Percentiles rank a stretch among this genome's conserved stretches.
Evolutionary conservation across 2,888 invertebrate species (phyloP).

Genomic region (Xylocampa areola): DNA sequence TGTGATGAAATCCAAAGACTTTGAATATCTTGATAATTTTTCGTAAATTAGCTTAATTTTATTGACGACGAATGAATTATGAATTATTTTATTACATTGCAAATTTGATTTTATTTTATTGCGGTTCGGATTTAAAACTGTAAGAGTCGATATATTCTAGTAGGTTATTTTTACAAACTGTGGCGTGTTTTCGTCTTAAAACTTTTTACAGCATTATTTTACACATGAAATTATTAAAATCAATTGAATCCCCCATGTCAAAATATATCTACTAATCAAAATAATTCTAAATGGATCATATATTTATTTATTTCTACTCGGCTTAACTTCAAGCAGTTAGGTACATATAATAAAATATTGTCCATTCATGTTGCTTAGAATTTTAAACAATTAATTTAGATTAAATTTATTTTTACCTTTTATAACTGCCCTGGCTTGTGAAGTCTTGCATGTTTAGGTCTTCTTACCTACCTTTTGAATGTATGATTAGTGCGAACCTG

Average conservation of each 20-base stretch:
- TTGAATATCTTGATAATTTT: too few species aligned
- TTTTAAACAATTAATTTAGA: not conserved
- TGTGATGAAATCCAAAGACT: too few species aligned
- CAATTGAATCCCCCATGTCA: not conserved
- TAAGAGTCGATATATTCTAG: conserved; percentile 35
- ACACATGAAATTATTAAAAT: conserved; percentile 10
- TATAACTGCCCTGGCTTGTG: not conserved
- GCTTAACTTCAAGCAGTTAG: too few species aligned
- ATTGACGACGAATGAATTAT: not conserved
- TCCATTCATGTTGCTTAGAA: too few species aligned
- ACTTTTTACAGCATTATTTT: conserved; percentile 32
- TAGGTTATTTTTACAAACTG: conserved; percentile 12
- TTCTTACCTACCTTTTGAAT: not conserved
- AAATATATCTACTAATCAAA: not conserved
- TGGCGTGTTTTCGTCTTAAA: conserved; percentile 17
- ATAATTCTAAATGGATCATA: conserved; percentile 41
- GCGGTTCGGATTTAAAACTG: conserved; percentile 4
- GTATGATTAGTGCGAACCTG: not conserved
- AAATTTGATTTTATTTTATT: not conserved
- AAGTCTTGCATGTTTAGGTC: not conserved
- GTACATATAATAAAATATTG: too few species aligned
- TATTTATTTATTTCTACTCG: too few species aligned
- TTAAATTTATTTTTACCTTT: not conserved
- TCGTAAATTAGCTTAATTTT: not conserved
- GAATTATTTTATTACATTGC: not conserved